Evolutionary conservation across 2,888 invertebrate genomes (phyloP), one percentile per base, ranked within the genome.

Genomic region (Geotrupes spiniger): DNA sequence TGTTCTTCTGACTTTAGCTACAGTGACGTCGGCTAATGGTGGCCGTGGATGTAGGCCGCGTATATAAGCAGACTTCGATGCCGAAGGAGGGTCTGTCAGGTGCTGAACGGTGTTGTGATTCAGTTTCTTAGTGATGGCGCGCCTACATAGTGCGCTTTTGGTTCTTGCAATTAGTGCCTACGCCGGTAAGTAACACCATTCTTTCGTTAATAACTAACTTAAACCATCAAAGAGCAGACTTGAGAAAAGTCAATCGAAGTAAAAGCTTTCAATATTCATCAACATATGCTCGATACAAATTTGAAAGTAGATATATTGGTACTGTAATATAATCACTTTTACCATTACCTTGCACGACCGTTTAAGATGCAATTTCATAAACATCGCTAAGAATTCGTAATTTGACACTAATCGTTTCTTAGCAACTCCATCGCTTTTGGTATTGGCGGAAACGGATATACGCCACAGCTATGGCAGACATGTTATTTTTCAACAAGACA

Each of bases 41-140:
- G 69, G 69, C 65, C 62, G 65, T 64, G 64, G 66, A 71, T 69
- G 68, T 71, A 71, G 69, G 71, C 71, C 71, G 71, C 66, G 63
- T 72, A 72, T 73, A 73, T 68, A 73, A 73, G 71, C 64, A 63
- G 47, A 58, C 63, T 62, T 62, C 63, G 66, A 63, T 59, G 63
- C 64, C 60, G 59, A 66, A 63, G 64, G 66, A 66, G 65, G 67
- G 68, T 62, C 70, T 72, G 70, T 71, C 68, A 69, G 65, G 71
- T 69, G 64, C 63, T 63, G 63, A 64, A 65, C 68, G 56, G 69
- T 68, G 69, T 67, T 61, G 68, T 66, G 65, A 59, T 63, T 61
- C 59, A 62, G 63, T 66, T 64, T 59, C 56, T 63, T 40, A 60
- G 68, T 69, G 68, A 71, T 73, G 73, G 71, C 71, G 70, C 69